Percentiles rank a stretch among this genome's conserved stretches.
Evolutionary conservation across 2,113 vertebrate species (phyloP).

Genomic region (Pogonocichla stellata): DNA sequence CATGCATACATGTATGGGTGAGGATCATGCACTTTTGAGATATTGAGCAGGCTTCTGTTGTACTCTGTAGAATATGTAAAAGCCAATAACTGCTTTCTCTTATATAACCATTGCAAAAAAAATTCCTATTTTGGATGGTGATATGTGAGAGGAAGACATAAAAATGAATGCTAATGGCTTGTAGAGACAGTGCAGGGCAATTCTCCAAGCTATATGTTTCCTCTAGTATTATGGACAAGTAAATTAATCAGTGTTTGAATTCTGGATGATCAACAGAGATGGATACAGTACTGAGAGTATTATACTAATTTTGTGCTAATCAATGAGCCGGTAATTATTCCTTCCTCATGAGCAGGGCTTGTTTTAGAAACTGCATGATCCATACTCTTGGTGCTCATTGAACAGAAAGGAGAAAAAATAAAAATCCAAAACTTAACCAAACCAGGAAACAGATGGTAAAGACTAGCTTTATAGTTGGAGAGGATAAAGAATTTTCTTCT

Average conservation of each 20-base stretch:
- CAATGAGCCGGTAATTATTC: background rate
- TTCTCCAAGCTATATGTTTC: background rate
- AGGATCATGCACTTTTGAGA: background rate
- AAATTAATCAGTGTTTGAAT: background rate
- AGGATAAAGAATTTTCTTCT: background rate
- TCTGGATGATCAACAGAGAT: background rate
- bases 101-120: background rate
- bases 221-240: background rate
- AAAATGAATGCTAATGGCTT: background rate
- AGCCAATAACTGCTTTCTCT: background rate
- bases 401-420: background rate
- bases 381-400: background rate
- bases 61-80: background rate
- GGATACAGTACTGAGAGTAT: background rate
- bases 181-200: background rate
- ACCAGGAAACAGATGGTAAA: background rate
- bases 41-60: background rate
- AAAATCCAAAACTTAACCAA: background rate
- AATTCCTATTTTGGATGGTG: background rate
- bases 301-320: background rate
- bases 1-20: background rate
- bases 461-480: background rate
- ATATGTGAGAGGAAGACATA: background rate
- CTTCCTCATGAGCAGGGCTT: background rate
- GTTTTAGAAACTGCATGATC: background rate